phyloP scores from a whole-genome alignment of 2,888 invertebrate genomes.

The Sinohyriopsis cumingii region DNA sequence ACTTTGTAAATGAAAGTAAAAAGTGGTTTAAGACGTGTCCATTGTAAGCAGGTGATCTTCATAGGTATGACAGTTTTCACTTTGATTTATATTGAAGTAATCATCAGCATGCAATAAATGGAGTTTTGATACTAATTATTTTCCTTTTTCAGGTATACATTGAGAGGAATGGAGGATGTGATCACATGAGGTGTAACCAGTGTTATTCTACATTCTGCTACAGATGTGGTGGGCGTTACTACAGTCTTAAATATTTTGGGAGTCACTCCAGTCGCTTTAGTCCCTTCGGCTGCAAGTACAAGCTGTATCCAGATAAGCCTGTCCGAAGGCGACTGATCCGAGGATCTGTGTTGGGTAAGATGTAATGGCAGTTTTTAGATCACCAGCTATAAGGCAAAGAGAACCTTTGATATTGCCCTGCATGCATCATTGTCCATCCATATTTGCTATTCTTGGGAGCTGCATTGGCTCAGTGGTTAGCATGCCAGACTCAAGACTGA shows the following conservation, averaged over 20 bases:
- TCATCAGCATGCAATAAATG: no score
- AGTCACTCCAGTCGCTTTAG: conserved; percentile 70
- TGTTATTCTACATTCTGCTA: conserved; percentile 73
- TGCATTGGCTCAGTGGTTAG: no score
- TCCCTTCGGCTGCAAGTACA: conserved; percentile 72
- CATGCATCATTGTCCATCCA: no score
- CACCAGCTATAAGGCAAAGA: background rate
- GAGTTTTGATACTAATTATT: no score
- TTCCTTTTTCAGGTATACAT: conserved; percentile 67
- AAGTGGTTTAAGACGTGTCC: no score
- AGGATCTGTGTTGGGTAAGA: conserved; percentile 70
- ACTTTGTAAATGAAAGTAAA: no score
- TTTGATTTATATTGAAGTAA: no score
- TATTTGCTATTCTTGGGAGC: no score
- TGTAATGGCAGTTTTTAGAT: background rate
- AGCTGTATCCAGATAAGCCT: conserved; percentile 68
- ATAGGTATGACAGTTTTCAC: no score
- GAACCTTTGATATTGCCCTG: background rate
- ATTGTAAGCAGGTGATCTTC: no score
- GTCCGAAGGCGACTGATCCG: conserved; percentile 65
- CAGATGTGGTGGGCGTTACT: conserved; percentile 70
- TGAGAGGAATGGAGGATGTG: conserved; percentile 72
- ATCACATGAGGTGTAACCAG: conserved; percentile 72
- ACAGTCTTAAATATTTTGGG: conserved; percentile 69
- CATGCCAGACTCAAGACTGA: no score